These are phyloP conservation scores for Montipora sp. DNA, from an alignment of 64 coral and sea anemone genomes.

Conservation along the genomic window DNA sequence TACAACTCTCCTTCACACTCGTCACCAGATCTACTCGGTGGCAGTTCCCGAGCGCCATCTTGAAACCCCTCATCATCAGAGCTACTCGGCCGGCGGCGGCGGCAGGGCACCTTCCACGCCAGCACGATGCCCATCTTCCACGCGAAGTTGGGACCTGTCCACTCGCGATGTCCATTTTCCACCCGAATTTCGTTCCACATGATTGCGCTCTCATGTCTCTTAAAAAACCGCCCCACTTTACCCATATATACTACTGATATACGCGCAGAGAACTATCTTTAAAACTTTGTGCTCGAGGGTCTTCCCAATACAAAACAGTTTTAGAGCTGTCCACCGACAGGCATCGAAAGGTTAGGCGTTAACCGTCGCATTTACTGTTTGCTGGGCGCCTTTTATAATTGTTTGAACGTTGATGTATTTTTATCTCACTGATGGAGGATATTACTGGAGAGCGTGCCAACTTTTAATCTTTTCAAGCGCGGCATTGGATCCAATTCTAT, in stretches of 20 bases:
- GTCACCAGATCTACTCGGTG: too few species aligned
- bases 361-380: constrained; percentile 16
- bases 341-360: constrained; percentile 28
- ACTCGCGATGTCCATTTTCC: too few species aligned
- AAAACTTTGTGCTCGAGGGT: background rate
- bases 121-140: too few species aligned
- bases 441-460: constrained; percentile 37
- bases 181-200: too few species aligned
- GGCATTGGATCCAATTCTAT: constrained; percentile 29
- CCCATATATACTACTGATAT: background rate
- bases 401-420: constrained; percentile 58
- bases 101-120: too few species aligned
- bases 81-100: too few species aligned
- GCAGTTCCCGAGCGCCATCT: too few species aligned
- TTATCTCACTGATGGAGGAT: constrained; percentile 3
- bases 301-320: background rate
- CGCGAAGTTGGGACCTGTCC: too few species aligned
- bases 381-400: background rate
- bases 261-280: constrained; percentile 23
- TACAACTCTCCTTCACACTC: too few species aligned
- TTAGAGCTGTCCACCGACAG: background rate
- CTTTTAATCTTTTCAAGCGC: constrained; percentile 18
- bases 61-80: too few species aligned
- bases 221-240: too few species aligned
- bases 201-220: too few species aligned